These are phyloP conservation scores for Balanococcus diminutus DNA, from an alignment of 2,888 invertebrate genomes.

Conservation along the genomic window DNA sequence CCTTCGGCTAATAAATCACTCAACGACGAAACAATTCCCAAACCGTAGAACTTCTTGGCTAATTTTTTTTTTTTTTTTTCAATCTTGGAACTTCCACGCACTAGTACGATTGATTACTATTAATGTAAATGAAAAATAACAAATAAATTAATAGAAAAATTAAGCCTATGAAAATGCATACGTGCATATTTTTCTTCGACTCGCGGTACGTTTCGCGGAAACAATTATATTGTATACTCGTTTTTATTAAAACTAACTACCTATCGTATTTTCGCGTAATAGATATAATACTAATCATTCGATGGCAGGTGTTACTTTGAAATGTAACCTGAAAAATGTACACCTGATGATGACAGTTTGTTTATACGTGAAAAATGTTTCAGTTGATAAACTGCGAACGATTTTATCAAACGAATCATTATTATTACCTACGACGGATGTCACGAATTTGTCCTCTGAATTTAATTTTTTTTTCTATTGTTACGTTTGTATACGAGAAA, in stretches of 20 bases:
- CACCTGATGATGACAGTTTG: constrained; percentile 11
- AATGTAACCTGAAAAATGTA: background rate
- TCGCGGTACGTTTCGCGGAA: background rate
- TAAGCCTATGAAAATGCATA: background rate
- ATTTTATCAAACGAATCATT: background rate
- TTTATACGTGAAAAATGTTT: background rate
- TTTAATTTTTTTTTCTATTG: too few species aligned
- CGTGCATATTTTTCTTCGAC: background rate
- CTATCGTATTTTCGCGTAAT: constrained; percentile 1
- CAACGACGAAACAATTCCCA: background rate
- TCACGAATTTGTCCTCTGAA: background rate
- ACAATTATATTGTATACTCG: background rate
- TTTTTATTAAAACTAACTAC: background rate
- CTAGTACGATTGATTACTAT: background rate
- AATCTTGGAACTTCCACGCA: background rate
- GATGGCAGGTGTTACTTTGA: constrained; percentile 26
- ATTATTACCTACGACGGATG: background rate
- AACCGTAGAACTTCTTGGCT: background rate
- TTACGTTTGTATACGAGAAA: too few species aligned
- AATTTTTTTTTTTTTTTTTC: background rate
- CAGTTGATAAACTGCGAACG: background rate
- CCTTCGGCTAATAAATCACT: background rate
- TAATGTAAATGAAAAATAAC: constrained; percentile 17
- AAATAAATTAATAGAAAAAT: constrained; percentile 8
- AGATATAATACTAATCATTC: background rate